These are phyloP conservation scores for Pygoscelis antarcticus DNA, from an alignment of 2,113 vertebrate genomes.

Conservation along the genomic window DNA sequence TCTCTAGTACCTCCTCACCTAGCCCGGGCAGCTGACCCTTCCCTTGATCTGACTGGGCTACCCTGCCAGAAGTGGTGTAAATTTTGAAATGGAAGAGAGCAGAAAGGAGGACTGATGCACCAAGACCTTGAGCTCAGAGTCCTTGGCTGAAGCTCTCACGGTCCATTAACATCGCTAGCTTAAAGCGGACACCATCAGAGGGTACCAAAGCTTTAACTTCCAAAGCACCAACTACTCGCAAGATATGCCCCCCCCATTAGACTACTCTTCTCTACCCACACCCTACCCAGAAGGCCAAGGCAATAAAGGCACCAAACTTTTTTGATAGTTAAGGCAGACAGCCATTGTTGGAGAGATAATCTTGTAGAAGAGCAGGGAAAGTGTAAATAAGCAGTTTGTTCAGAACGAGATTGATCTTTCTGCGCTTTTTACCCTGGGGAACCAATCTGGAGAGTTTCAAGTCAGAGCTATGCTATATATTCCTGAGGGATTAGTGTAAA, in stretches of 20 bases:
- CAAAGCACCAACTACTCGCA: background rate
- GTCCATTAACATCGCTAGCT: background rate
- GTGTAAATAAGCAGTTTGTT: background rate
- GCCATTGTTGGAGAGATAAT: background rate
- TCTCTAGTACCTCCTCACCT: background rate
- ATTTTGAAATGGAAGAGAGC: background rate
- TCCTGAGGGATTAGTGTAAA: slow-evolving; percentile 27
- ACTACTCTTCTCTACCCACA: background rate
- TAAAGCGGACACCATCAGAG: background rate
- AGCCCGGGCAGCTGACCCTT: background rate
- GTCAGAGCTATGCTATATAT: background rate
- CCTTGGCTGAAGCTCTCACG: background rate
- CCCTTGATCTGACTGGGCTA: background rate
- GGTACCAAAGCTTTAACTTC: background rate
- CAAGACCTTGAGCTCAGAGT: background rate
- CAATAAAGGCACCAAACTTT: background rate
- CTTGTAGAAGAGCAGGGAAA: background rate
- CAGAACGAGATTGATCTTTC: background rate
- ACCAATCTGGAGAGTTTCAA: background rate
- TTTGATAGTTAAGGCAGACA: background rate
- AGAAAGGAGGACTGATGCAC: background rate
- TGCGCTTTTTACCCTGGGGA: background rate
- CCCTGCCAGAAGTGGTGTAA: background rate
- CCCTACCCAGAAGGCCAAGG: background rate
- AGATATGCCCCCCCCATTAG: background rate